Evolutionary conservation across 2,888 invertebrate genomes (phyloP).

Genomic region (Aphidoletes aphidimyza): DNA sequence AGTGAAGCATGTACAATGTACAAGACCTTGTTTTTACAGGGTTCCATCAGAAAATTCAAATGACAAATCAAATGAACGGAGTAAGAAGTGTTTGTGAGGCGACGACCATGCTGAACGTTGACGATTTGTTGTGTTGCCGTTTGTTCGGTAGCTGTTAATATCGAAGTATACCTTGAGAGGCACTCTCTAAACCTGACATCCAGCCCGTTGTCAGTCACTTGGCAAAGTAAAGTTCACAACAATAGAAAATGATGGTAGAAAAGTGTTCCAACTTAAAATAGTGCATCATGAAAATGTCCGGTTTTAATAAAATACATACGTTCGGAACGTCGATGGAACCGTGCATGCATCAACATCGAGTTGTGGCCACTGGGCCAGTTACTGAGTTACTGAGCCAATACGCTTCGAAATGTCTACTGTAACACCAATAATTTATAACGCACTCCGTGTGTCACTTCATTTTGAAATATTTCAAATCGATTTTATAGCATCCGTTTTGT

Average conservation of each 20-base stretch:
- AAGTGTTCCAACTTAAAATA: neutral
- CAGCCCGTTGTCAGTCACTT: no score
- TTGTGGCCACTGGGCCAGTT: neutral
- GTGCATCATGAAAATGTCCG: neutral
- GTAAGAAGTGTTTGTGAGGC: no score
- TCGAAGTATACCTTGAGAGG: no score
- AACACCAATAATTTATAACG: constrained; percentile 35
- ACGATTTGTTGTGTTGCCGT: no score
- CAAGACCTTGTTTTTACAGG: no score
- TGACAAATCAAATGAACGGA: no score
- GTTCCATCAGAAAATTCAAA: no score
- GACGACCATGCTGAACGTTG: no score
- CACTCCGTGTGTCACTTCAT: constrained; percentile 27
- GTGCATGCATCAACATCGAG: neutral
- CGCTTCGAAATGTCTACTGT: neutral
- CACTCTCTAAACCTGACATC: no score
- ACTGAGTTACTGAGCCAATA: neutral
- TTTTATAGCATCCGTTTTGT: constrained; percentile 51
- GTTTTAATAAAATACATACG: neutral
- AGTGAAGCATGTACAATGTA: no score
- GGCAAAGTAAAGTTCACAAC: neutral
- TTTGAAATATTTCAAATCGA: constrained; percentile 27
- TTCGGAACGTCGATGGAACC: neutral
- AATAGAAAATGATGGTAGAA: neutral
- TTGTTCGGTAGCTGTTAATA: no score